A percentile compares a stretch with the other conserved stretches of the same genome.
Conservation (phyloP, 2,113 vertebrate species). For the Calyptommatus sinebrachiatus region DNA sequence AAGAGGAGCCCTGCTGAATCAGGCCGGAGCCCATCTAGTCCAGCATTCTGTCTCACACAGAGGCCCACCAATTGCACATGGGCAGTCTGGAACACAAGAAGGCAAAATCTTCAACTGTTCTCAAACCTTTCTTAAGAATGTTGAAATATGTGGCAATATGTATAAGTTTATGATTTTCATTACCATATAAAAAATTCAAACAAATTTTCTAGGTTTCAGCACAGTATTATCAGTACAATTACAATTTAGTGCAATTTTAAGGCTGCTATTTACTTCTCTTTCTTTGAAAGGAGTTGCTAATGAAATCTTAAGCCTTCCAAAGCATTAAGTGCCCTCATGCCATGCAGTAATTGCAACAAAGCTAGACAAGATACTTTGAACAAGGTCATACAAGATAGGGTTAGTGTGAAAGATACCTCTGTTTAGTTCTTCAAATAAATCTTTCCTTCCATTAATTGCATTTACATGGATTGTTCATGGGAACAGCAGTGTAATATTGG, state of each 20-base stretch:
- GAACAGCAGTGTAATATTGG: not conserved
- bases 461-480: too few species aligned
- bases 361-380: conserved; percentile 8
- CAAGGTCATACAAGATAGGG: conserved; percentile 1
- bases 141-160: not conserved
- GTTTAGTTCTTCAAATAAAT: not conserved
- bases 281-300: not conserved
- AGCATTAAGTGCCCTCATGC: not conserved
- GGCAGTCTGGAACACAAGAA: too few species aligned
- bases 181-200: not conserved
- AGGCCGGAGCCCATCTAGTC: too few species aligned
- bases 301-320: not conserved
- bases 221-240: not conserved
- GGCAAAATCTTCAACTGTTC: too few species aligned
- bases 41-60: too few species aligned
- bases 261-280: not conserved
- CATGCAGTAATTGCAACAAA: not conserved
- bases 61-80: too few species aligned
- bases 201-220: not conserved
- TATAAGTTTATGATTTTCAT: not conserved
- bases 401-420: not conserved
- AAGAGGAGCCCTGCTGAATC: too few species aligned
- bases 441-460: conserved; percentile 15
- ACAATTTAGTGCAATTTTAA: too few species aligned
- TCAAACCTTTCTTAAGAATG: too few species aligned